Evolutionary conservation across 2,888 invertebrate genomes (phyloP), one percentile per base, ranked within the genome.

Genomic region (Trissonchulus sp.): DNA sequence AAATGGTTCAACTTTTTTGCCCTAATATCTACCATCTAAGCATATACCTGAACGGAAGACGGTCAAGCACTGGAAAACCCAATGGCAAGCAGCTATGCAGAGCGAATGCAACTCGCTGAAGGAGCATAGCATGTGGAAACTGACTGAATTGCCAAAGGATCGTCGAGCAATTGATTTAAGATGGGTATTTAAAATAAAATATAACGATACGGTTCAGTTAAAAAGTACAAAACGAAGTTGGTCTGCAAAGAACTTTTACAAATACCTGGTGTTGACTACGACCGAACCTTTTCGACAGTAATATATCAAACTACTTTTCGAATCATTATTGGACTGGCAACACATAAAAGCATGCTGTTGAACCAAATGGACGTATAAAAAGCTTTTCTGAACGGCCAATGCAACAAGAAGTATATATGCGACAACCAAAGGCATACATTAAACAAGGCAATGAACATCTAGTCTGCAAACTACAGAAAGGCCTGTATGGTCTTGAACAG

Each of bases 111-210:
- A 1, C 15, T 74, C 77, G n/a, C 77, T 81, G 30, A 36, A 65
- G 18, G 36, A 76, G 74, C 79, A 79, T 33, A 37, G 77, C 28
- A 79, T 78, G 1, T 80, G 79, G 79, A 74, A 73, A 18, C 65
- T 81, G 18, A 78, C 76, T 2, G 31, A 63, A 30, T 38, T 68
- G 1, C 78, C 79, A 34, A 15, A 76, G 35, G 76, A 75, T 28
- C 62, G 76, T n/a, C 76, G 76, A 34, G 23, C 76, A 15, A 74
- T 80, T 23, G 76, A 77, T 0, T 69, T 77, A 62, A 78, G 78
- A 62, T 80, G 80, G 80, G 78, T 81, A 23, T 78, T 78, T 63
- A 79, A 77, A 74, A 73, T 76, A n/a, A 80, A 81, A 68, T 31
- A 72, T 8, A 72, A 76, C 30, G 37, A 69, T 15, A 74, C 77